These are phyloP conservation scores for Enteromius afrohamiltoni DNA, from an alignment of 2,797 vertebrate genomes.

Conservation along the genomic window DNA sequence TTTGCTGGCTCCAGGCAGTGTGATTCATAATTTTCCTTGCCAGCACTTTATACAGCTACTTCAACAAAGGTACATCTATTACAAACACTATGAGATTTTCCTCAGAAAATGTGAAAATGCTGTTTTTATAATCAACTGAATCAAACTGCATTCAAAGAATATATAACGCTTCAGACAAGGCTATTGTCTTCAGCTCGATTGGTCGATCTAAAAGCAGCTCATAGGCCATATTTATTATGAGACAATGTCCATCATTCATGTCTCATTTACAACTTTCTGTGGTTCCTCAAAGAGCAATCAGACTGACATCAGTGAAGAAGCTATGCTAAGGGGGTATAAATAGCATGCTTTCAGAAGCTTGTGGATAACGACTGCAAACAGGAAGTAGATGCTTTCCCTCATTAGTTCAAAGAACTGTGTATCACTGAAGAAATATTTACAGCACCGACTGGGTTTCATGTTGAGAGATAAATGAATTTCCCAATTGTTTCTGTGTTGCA, in stretches of 20 bases:
- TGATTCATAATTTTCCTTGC: neutral
- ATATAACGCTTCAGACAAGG: neutral
- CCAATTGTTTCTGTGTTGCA: slow-evolving; percentile 55
- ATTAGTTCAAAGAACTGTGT: neutral
- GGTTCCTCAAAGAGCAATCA: slow-evolving; percentile 35
- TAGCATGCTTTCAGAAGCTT: slow-evolving; percentile 35
- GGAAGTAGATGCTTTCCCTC: slow-evolving; percentile 5
- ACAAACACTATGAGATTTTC: neutral
- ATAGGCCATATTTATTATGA: slow-evolving; percentile 7
- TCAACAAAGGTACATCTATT: slow-evolving; percentile 4
- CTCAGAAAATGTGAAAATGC: neutral
- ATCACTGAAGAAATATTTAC: slow-evolving; percentile 4
- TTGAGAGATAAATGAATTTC: neutral
- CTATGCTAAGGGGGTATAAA: slow-evolving; percentile 24
- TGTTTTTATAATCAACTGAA: neutral
- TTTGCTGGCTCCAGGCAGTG: neutral
- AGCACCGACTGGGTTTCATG: neutral
- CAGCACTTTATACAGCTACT: neutral
- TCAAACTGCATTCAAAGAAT: neutral
- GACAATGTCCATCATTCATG: slow-evolving; percentile 15
- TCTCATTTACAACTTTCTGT: slow-evolving; percentile 39
- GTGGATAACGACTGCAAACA: slow-evolving; percentile 3
- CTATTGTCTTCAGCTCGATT: slow-evolving; percentile 1
- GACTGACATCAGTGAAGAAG: slow-evolving; percentile 22
- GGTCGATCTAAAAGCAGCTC: slow-evolving; percentile 7